phyloP scores from a whole-genome alignment of 2,797 vertebrate species.

The Aselliscus stoliczkanus region DNA sequence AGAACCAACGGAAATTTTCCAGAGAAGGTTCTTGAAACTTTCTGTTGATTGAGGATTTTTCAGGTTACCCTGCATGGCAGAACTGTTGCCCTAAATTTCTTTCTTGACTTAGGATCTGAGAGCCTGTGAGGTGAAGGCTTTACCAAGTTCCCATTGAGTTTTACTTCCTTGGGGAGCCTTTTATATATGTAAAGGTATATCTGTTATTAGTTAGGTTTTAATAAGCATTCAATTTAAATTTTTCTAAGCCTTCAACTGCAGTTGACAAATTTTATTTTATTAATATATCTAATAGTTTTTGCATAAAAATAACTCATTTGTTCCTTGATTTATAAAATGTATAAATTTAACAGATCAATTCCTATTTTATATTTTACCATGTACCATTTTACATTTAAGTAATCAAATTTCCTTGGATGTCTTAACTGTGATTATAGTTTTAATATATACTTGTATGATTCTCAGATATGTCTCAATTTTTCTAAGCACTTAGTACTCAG shows the following conservation, averaged over 20 bases:
- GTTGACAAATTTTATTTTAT: background rate
- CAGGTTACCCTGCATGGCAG: background rate
- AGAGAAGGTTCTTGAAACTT: background rate
- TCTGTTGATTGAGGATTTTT: background rate
- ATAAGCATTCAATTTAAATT: background rate
- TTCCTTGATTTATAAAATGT: constrained; percentile 5
- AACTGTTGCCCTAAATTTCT: background rate
- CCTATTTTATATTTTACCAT: background rate
- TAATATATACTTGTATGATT: background rate
- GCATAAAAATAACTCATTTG: constrained; percentile 7
- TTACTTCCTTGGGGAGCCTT: background rate
- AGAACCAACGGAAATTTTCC: background rate
- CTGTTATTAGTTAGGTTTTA: background rate
- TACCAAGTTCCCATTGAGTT: background rate
- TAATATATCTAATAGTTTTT: constrained; percentile 23
- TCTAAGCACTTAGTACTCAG: background rate
- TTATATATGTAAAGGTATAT: background rate
- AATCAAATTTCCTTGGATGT: background rate
- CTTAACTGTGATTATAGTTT: constrained; percentile 22
- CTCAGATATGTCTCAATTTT: constrained; percentile 13
- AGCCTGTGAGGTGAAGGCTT: background rate
- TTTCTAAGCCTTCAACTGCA: constrained; percentile 9
- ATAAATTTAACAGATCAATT: background rate
- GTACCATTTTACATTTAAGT: background rate
- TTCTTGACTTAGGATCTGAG: background rate